Evolutionary conservation across 2,888 invertebrate genomes (phyloP).

Genomic region (Andrena fulva): DNA sequence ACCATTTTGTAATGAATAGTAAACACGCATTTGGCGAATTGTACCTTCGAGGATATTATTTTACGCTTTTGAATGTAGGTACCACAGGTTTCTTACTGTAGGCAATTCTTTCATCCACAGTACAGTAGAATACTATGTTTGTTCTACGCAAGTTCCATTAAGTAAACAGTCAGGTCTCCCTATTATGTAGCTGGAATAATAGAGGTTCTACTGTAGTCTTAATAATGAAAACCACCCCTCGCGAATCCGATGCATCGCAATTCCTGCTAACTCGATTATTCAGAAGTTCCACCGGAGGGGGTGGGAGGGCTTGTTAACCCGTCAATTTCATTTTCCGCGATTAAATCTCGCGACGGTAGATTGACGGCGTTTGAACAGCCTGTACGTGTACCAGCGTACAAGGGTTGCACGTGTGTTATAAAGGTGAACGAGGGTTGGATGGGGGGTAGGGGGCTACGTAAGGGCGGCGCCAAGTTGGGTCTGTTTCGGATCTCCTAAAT

Average conservation of each 20-base stretch:
- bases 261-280: slow-evolving; percentile 4
- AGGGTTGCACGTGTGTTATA: slow-evolving; percentile 22
- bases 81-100: too few relatives aligned
- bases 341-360: slow-evolving; percentile 40
- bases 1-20: too few relatives aligned
- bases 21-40: too few relatives aligned
- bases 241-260: slow-evolving; percentile 13
- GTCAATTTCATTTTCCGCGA: slow-evolving; percentile 47
- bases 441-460: slow-evolving; percentile 23
- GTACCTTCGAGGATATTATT: too few relatives aligned
- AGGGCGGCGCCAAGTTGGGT: slow-evolving; percentile 73
- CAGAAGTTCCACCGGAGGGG: not conserved
- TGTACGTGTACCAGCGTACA: not conserved
- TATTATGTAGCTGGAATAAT: not conserved
- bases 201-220: not conserved
- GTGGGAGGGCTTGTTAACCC: slow-evolving; percentile 18
- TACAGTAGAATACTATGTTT: too few relatives aligned
- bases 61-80: too few relatives aligned
- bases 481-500: slow-evolving; percentile 84
- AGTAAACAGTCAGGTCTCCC: not conserved
- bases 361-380: slow-evolving; percentile 2
- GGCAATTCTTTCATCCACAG: too few relatives aligned
- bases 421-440: slow-evolving; percentile 18
- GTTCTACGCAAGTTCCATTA: too few relatives aligned
- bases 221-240: not conserved